Conservation (phyloP, 1,140 invertebrate species). For the Papilio helenus region DNA sequence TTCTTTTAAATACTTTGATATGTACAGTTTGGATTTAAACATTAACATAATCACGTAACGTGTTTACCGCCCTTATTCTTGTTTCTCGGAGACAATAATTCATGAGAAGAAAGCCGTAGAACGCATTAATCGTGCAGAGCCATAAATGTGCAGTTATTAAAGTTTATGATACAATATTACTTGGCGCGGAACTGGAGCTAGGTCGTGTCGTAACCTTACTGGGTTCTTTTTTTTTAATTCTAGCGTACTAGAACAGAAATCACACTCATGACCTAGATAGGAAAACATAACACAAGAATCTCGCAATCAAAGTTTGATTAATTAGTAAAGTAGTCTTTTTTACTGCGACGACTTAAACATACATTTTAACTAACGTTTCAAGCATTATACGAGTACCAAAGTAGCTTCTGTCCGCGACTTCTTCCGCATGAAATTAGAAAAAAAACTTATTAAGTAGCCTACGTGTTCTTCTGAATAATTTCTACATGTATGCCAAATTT, state of each 20-base stretch:
- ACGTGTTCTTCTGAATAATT: too few species aligned
- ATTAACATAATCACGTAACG: neutral
- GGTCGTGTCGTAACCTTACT: constrained; percentile 61
- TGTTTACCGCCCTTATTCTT: neutral
- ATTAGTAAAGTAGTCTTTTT: neutral
- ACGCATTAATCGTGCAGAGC: constrained; percentile 35
- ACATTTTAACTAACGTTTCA: neutral
- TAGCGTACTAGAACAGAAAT: constrained; percentile 37
- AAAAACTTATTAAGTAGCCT: too few species aligned
- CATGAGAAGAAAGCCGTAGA: neutral
- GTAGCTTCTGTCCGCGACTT: too few species aligned
- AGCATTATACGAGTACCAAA: too few species aligned
- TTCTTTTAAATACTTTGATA: too few species aligned
- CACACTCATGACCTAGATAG: constrained; percentile 54
- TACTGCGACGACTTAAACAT: neutral
- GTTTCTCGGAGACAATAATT: neutral
- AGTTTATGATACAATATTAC: constrained; percentile 42
- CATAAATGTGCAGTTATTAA: constrained; percentile 43
- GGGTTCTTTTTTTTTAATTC: constrained; percentile 39
- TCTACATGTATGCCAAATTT: too few species aligned
- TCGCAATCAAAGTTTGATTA: neutral
- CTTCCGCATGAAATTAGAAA: too few species aligned
- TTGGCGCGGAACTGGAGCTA: constrained; percentile 54
- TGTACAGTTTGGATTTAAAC: neutral
- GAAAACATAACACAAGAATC: constrained; percentile 17